Evolutionary conservation across 2,888 invertebrate genomes (phyloP).

Genomic region (Ornithoptera priamus): DNA sequence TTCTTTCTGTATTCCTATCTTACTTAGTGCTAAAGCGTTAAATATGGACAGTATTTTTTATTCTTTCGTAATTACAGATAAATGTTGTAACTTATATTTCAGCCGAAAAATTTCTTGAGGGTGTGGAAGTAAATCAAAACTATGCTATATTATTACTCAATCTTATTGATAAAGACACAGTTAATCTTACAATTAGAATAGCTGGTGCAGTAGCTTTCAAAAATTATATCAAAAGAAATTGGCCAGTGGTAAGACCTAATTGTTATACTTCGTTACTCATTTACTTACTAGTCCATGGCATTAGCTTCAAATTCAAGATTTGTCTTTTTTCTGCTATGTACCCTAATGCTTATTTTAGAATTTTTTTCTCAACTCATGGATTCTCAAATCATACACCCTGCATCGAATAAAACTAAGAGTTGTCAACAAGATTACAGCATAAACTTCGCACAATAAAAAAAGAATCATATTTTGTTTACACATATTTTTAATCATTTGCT

Average conservation of each 20-base stretch:
- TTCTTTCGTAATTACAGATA: neutral
- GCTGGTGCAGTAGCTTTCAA: conserved; percentile 97
- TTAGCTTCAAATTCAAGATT: too few species aligned
- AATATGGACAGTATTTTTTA: neutral
- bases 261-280: neutral
- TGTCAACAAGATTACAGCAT: too few species aligned
- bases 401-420: too few species aligned
- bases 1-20: neutral
- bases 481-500: too few species aligned
- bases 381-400: too few species aligned
- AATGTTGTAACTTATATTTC: conserved; percentile 33
- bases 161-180: conserved; percentile 89
- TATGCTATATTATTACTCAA: conserved; percentile 92
- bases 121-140: conserved; percentile 93
- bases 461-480: too few species aligned
- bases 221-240: conserved; percentile 97
- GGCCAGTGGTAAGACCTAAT: conserved; percentile 86
- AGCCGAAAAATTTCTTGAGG: conserved; percentile 96
- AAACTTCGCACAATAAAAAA: too few species aligned
- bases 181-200: conserved; percentile 90
- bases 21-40: neutral
- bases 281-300: too few species aligned
- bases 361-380: too few species aligned
- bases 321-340: too few species aligned
- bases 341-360: too few species aligned